phyloP scores from a whole-genome alignment of 2,888 invertebrate species.

The Capitulum mitella region DNA sequence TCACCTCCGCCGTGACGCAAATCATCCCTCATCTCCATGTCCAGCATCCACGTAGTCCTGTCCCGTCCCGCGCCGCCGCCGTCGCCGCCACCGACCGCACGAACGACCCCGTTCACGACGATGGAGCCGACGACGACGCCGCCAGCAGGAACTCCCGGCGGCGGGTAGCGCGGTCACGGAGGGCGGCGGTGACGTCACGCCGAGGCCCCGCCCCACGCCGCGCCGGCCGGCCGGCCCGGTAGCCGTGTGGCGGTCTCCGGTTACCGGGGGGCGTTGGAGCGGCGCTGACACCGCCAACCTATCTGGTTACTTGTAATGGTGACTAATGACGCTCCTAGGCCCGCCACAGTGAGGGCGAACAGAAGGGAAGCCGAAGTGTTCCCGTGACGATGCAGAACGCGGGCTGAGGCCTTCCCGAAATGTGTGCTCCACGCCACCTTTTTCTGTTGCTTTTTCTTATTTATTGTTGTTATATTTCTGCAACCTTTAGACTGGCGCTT shows the following conservation, averaged over 20 bases:
- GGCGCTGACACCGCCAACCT: not conserved
- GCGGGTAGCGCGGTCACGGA: not conserved
- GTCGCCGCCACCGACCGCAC: too few relatives aligned
- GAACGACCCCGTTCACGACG: too few relatives aligned
- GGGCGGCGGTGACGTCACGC: not conserved
- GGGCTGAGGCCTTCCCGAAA: too few relatives aligned
- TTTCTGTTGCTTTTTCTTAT: too few relatives aligned
- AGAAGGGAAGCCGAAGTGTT: too few relatives aligned
- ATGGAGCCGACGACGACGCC: too few relatives aligned
- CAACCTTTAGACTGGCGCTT: too few relatives aligned
- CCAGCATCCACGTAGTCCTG: not conserved
- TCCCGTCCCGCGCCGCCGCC: not conserved
- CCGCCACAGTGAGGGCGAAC: too few relatives aligned
- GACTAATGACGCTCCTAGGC: not conserved
- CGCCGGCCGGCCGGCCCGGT: not conserved
- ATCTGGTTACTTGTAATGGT: conserved; percentile 1
- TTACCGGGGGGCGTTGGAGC: not conserved
- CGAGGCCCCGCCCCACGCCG: not conserved
- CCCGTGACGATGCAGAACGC: too few relatives aligned
- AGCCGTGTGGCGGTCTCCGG: not conserved
- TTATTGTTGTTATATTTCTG: too few relatives aligned
- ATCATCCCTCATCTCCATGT: not conserved
- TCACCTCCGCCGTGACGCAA: not conserved
- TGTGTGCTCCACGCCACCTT: too few relatives aligned
- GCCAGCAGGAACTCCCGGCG: too few relatives aligned